Percentiles rank a stretch among this genome's conserved stretches.
Conservation (phyloP, 2,113 vertebrate species). For the Pachypanchax playfairii region DNA sequence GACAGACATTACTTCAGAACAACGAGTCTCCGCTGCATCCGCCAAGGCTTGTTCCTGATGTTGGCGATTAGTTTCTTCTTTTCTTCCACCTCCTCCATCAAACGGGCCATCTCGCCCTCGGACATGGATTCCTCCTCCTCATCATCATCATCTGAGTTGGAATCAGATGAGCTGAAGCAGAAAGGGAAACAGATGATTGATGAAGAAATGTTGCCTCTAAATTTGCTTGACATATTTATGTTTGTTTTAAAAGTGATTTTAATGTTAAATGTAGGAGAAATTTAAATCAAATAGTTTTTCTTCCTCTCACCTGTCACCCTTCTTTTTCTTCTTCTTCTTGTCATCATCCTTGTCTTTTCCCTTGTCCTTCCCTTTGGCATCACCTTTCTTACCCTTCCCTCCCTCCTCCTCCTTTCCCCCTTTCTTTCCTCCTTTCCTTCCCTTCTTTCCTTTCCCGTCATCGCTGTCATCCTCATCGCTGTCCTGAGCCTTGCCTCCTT, state of each 20-base stretch:
- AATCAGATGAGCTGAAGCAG: constrained; percentile 79
- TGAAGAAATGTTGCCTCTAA: no score
- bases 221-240: no score
- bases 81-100: constrained; percentile 95
- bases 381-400: constrained; percentile 63
- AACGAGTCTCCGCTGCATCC: constrained; percentile 87
- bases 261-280: no score
- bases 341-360: constrained; percentile 61
- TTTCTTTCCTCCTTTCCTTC: constrained; percentile 51
- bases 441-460: constrained; percentile 54
- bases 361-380: constrained; percentile 68
- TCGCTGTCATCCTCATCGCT: constrained; percentile 68
- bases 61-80: constrained; percentile 93
- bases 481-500: constrained; percentile 61
- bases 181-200: background rate
- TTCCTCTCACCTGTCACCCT: constrained; percentile 71
- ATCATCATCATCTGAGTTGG: constrained; percentile 77
- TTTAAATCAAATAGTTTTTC: no score
- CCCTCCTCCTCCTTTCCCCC: constrained; percentile 67
- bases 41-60: constrained; percentile 94
- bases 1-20: constrained; percentile 83
- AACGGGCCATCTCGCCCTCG: constrained; percentile 85
- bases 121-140: constrained; percentile 86
- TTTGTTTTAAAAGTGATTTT: background rate
- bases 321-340: constrained; percentile 78